Evolutionary conservation across 2,888 invertebrate genomes (phyloP).

Genomic region (Tanytarsus gracilentus): DNA sequence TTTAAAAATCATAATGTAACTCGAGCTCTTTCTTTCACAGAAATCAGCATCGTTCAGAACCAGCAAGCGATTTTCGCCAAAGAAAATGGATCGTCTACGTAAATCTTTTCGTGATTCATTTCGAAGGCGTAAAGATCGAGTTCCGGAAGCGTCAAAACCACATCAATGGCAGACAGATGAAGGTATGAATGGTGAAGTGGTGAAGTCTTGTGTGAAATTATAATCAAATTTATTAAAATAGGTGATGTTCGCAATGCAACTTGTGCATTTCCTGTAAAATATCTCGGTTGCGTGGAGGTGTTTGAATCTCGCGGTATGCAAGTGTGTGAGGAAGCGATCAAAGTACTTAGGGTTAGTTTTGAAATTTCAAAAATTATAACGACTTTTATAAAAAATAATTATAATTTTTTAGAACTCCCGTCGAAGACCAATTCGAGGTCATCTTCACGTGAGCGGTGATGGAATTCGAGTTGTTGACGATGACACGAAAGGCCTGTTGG

Average conservation of each 20-base stretch:
- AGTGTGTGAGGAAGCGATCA: conserved; percentile 97
- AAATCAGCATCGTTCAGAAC: conserved; percentile 48
- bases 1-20: conserved; percentile 3
- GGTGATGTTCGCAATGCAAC: conserved; percentile 90
- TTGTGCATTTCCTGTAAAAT: conserved; percentile 96
- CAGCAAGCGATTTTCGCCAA: conserved; percentile 58
- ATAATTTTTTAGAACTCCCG: conserved; percentile 63
- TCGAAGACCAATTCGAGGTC: conserved; percentile 78
- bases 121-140: conserved; percentile 78
- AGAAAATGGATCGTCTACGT: conserved; percentile 80
- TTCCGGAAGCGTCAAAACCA: conserved; percentile 89
- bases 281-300: conserved; percentile 97
- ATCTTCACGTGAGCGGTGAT: conserved; percentile 87
- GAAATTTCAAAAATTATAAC: neutral
- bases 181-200: too few species aligned
- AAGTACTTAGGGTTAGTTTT: conserved; percentile 79
- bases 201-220: too few species aligned
- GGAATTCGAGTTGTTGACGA: conserved; percentile 97
- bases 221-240: too few species aligned
- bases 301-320: conserved; percentile 99
- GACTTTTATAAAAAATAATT: neutral
- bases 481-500: conserved; percentile 95
- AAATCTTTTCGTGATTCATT: conserved; percentile 89
- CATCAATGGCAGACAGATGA: conserved; percentile 99
- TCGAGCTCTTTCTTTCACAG: conserved; percentile 38